Evolutionary conservation across 2,113 vertebrate species (phyloP).

Genomic region (Synodontis membranacea): DNA sequence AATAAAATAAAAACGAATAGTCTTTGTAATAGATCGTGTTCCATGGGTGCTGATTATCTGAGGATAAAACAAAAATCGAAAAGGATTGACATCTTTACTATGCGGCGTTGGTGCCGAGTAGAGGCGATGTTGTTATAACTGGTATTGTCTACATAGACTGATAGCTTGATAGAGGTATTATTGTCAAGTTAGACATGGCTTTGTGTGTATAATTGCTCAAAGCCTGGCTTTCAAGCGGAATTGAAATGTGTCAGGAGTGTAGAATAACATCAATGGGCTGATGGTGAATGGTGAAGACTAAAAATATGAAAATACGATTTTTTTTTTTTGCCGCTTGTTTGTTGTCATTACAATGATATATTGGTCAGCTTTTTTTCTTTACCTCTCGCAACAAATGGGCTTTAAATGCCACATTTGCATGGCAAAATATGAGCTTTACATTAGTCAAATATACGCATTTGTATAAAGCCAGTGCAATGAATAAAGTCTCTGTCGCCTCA

Average conservation of each 20-base stretch:
- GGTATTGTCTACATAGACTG: not conserved
- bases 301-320: constrained; percentile 4
- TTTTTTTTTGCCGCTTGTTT: not conserved
- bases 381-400: not conserved
- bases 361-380: constrained; percentile 5
- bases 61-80: not conserved
- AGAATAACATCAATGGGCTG: not conserved
- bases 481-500: constrained; percentile 26
- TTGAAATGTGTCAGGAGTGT: too few species aligned
- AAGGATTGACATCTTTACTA: not conserved
- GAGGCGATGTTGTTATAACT: too few species aligned
- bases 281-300: not conserved
- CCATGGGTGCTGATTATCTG: not conserved
- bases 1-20: too few species aligned
- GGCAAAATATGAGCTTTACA: constrained; percentile 25
- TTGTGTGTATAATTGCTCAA: not conserved
- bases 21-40: not conserved
- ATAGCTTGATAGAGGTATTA: not conserved
- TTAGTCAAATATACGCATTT: constrained; percentile 46
- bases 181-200: not conserved
- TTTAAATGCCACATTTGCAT: constrained; percentile 30
- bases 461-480: constrained; percentile 37
- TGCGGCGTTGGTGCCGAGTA: not conserved
- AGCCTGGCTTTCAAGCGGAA: not conserved
- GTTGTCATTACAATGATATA: not conserved